A percentile compares a stretch with the other conserved stretches of the same genome.
Conservation (phyloP, 2,113 vertebrate species). For the Chiloscyllium plagiosum region DNA sequence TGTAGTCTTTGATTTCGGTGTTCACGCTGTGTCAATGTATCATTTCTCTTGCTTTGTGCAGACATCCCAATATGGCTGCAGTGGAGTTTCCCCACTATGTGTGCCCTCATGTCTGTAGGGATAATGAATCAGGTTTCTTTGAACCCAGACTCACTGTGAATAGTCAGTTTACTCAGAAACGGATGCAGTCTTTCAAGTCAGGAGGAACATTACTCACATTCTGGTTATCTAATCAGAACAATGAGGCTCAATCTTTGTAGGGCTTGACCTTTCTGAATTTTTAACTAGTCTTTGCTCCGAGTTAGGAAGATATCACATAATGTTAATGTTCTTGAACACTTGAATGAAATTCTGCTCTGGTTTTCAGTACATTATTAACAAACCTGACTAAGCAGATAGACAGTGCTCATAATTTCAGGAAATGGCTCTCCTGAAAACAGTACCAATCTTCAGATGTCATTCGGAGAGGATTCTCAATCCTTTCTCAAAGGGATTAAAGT, state of each 20-base stretch:
- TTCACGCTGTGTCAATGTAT: conserved; percentile 1
- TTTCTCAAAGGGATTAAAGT: background rate
- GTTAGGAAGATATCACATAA: too few species aligned
- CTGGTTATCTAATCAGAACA: background rate
- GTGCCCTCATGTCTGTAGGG: background rate
- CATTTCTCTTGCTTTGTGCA: background rate
- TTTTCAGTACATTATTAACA: background rate
- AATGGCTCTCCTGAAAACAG: background rate
- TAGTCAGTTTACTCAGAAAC: background rate
- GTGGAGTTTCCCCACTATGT: background rate
- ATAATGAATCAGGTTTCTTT: background rate
- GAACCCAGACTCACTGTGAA: background rate
- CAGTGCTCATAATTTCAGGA: background rate
- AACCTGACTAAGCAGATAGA: background rate
- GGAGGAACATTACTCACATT: background rate
- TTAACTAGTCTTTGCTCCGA: background rate
- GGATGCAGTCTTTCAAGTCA: background rate
- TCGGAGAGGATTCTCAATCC: background rate
- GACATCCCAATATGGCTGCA: background rate
- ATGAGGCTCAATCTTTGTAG: background rate
- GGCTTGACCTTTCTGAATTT: background rate
- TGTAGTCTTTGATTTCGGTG: background rate
- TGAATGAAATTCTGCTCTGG: background rate
- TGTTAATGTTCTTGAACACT: background rate
- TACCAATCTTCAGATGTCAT: background rate